Conservation (phyloP, 2,113 vertebrate species). For the Syngnathus floridae region DNA sequence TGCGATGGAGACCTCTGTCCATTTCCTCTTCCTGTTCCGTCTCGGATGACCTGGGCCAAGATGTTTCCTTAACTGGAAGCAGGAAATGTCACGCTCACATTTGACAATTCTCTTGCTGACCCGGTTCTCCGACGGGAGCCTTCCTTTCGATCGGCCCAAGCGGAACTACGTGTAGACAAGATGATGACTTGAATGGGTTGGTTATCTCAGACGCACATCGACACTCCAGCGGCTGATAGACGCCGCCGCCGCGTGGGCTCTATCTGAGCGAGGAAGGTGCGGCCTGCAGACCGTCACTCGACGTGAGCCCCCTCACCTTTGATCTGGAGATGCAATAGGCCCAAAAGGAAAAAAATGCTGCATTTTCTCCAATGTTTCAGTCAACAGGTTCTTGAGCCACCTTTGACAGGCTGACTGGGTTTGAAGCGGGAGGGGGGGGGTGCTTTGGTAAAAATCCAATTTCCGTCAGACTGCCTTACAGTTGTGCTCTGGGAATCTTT, state of each 20-base stretch:
- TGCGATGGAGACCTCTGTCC: neutral
- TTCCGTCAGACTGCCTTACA: slow-evolving; percentile 55
- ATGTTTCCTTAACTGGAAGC: slow-evolving; percentile 1
- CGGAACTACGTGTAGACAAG: neutral
- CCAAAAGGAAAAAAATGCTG: no score
- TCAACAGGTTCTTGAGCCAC: slow-evolving; percentile 6
- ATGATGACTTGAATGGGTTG: slow-evolving; percentile 36
- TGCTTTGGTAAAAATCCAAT: slow-evolving; percentile 47
- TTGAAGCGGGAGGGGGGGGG: slow-evolving; percentile 7
- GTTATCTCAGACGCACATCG: slow-evolving; percentile 37
- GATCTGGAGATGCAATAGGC: neutral
- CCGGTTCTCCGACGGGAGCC: neutral
- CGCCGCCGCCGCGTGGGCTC: slow-evolving; percentile 17
- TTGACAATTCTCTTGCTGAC: neutral
- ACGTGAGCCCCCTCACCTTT: neutral
- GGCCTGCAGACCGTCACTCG: slow-evolving; percentile 49
- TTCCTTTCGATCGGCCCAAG: neutral
- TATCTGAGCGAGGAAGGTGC: slow-evolving; percentile 14
- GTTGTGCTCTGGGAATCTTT: slow-evolving; percentile 56
- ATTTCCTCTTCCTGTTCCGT: slow-evolving; percentile 7
- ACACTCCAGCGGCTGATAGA: slow-evolving; percentile 48
- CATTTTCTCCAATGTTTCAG: neutral
- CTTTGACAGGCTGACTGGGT: slow-evolving; percentile 35
- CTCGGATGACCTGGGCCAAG: slow-evolving; percentile 1
- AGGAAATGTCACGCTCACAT: neutral